A percentile compares a stretch with the other conserved stretches of the same genome.
phyloP scores from a whole-genome alignment of 2,888 invertebrate species.

The Scaptomyza caliginosa region DNA sequence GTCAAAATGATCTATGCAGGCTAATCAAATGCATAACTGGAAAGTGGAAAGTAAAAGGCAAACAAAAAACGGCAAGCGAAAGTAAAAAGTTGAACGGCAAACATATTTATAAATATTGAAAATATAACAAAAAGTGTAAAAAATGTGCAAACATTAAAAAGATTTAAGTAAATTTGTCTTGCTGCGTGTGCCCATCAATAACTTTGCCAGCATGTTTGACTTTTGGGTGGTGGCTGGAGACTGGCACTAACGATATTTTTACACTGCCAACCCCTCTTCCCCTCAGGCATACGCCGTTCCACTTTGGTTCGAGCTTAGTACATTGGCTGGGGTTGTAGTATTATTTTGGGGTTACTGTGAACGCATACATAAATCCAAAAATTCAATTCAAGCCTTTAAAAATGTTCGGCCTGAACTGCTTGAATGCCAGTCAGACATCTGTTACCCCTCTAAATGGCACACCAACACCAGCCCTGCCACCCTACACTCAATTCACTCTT shows the following conservation, averaged over 20 bases:
- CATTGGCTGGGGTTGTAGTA: constrained; percentile 10
- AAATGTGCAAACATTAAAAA: constrained; percentile 78
- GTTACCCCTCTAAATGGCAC: constrained; percentile 9
- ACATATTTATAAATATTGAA: constrained; percentile 67
- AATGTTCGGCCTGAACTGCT: constrained; percentile 39
- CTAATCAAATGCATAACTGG: constrained; percentile 51
- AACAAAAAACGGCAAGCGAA: background rate
- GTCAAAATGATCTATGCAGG: constrained; percentile 68
- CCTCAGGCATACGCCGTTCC: background rate
- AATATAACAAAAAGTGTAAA: constrained; percentile 51
- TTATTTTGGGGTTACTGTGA: constrained; percentile 26
- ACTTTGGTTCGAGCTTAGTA: constrained; percentile 33
- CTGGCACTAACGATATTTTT: constrained; percentile 23
- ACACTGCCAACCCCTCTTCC: background rate
- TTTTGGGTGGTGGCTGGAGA: constrained; percentile 23
- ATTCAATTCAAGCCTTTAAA: constrained; percentile 60
- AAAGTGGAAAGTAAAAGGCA: constrained; percentile 10
- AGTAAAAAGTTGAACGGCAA: constrained; percentile 30
- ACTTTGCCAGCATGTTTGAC: constrained; percentile 76
- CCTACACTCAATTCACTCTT: background rate
- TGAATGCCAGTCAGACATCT: constrained; percentile 31
- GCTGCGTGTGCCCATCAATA: constrained; percentile 76
- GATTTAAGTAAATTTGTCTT: constrained; percentile 80
- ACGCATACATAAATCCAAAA: constrained; percentile 55
- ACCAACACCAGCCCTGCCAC: background rate